A percentile compares a stretch with the other conserved stretches of the same genome.
These are phyloP conservation scores for Enoplosus armatus DNA, from an alignment of 2,797 vertebrate species.

Conservation along the genomic window DNA sequence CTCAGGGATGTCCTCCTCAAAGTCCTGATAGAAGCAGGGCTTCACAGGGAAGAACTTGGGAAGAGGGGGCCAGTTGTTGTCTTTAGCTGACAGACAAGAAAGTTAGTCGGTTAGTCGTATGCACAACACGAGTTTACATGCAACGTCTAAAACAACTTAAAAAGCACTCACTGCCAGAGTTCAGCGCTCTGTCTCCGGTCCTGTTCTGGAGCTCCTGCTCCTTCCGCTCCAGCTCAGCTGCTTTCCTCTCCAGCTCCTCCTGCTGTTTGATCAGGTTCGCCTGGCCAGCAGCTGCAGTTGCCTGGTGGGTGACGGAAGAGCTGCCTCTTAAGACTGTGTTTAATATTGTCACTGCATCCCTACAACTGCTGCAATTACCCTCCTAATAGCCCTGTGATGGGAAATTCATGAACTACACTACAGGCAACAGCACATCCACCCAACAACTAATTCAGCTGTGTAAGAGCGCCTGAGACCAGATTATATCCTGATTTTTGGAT, in stretches of 20 bases:
- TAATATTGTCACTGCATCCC: neutral
- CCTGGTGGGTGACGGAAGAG: constrained; percentile 74
- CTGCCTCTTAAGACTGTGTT: neutral
- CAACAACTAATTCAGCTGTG: neutral
- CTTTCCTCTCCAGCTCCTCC: constrained; percentile 95
- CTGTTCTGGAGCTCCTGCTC: constrained; percentile 92
- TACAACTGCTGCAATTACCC: neutral
- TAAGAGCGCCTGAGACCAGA: neutral
- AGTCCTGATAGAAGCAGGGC: constrained; percentile 98
- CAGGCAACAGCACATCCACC: neutral
- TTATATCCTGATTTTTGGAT: neutral
- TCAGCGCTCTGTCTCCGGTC: neutral
- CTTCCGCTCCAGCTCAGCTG: constrained; percentile 94
- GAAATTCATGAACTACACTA: neutral
- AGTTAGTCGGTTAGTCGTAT: neutral
- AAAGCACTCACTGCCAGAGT: constrained; percentile 48
- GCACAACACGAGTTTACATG: neutral
- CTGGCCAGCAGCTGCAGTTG: constrained; percentile 88
- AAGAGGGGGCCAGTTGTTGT: constrained; percentile 97
- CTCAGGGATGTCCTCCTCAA: constrained; percentile 94
- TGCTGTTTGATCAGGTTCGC: constrained; percentile 93
- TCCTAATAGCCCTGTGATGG: neutral
- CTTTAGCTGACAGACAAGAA: constrained; percentile 84
- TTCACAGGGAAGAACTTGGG: constrained; percentile 91
- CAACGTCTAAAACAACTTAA: neutral